Conservation (phyloP, 2,113 vertebrate species). For the Tachycineta bicolor region DNA sequence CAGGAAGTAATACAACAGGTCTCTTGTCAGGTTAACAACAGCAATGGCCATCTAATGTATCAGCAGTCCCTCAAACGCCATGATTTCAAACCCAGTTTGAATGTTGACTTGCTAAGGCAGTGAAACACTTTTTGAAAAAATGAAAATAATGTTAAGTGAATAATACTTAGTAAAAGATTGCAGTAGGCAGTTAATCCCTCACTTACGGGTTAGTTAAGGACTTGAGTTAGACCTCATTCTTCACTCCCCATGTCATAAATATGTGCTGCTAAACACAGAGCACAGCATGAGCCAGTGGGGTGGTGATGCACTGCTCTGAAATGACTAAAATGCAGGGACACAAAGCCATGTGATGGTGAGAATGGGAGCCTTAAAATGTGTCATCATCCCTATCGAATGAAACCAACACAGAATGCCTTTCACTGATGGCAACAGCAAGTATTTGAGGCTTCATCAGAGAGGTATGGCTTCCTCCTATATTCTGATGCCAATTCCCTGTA, state of each 20-base stretch:
- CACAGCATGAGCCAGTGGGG: background rate
- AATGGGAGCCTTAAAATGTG: background rate
- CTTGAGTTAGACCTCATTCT: conserved; percentile 65
- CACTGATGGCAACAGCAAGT: background rate
- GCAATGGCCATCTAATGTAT: background rate
- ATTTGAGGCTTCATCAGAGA: background rate
- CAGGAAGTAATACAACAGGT: background rate
- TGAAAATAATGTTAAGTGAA: conserved; percentile 45
- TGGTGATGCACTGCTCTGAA: conserved; percentile 50
- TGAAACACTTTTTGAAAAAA: background rate
- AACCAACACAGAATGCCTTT: background rate
- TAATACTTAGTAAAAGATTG: conserved; percentile 49
- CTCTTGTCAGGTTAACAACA: background rate
- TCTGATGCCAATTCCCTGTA: background rate
- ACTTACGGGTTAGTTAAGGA: conserved; percentile 54
- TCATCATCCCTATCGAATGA: background rate
- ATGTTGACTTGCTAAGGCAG: background rate
- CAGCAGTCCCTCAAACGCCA: background rate
- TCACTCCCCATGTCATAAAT: conserved; percentile 49
- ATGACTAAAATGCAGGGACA: conserved; percentile 49
- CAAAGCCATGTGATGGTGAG: background rate
- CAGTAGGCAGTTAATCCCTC: conserved; percentile 62
- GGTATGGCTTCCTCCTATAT: background rate
- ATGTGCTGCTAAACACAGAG: conserved; percentile 49
- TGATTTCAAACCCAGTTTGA: background rate